Base-by-base conservation (phyloP, 2,113 vertebrate genomes). In the Hepsetus odoe region DNA sequence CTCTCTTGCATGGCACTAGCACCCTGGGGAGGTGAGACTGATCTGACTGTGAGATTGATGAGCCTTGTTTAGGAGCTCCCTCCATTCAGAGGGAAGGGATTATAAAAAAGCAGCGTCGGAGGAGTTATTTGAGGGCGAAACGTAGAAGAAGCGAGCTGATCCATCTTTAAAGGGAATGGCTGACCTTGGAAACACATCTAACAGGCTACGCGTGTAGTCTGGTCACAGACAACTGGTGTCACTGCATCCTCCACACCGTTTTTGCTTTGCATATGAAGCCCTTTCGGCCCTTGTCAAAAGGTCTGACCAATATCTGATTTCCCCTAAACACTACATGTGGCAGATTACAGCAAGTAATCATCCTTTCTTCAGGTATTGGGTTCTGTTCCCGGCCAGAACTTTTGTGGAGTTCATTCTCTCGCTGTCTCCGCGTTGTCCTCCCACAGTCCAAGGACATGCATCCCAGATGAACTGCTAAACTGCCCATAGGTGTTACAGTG, bases 1-100 rank as follows among this genome's bases (percentile, higher is more conserved):
- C 40, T 72, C 66, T 62, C 38, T 65, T 59, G 44, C 35, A 14
- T 56, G 28, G 32, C 79, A 18, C 76, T 68, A 18, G 53, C 66
- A 79, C 33, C n/a, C 35, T 1, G 38, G 75, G 66, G 69, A 46
- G 77, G 67, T 49, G 30, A 81, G 77, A 78, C 67, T 28, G 72
- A 69, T 46, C 73, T 71, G 65, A 56, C 70, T 28, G 59, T 12
- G 74, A 75, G 72, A 73, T 22, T 80, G 68, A 87, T 85, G 77
- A 81, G 65, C 38, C 58, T 44, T 24, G 71, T 74, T 24, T 42
- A 67, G 30, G 32, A 65, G 73, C 69, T 71, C 42, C 68, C 20
- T 26, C 22, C 12, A 64, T 55, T 58, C 35, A 32, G 35, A 24
- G 9, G 18, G n/a, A 59, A n/a, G 32, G 4, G 44, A 33, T 44